Evolutionary conservation across 92 coral and sea anemone species (phyloP).

Genomic region (Zoanthus solanderi): DNA sequence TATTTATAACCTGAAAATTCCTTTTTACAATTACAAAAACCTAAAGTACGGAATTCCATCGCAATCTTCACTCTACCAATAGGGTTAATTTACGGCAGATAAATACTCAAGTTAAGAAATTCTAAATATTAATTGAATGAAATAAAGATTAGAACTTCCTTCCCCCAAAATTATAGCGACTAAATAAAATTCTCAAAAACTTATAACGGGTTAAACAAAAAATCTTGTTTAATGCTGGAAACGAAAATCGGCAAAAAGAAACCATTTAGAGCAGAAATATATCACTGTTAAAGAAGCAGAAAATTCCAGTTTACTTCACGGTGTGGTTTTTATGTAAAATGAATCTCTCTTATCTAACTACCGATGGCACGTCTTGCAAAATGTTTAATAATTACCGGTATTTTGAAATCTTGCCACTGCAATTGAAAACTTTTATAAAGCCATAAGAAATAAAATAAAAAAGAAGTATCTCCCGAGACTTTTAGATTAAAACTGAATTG

Average conservation of each 20-base stretch:
- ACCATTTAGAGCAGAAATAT: background rate
- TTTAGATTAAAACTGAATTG: background rate
- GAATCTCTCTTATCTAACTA: background rate
- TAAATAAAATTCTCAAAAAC: background rate
- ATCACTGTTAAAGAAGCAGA: background rate
- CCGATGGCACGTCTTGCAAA: background rate
- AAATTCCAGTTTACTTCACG: background rate
- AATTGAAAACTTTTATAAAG: background rate
- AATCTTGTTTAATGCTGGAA: background rate
- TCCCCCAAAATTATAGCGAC: background rate
- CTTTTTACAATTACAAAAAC: conserved; percentile 15
- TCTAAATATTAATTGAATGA: background rate
- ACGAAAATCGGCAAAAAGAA: background rate
- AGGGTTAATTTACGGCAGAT: conserved; percentile 7
- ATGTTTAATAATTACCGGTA: background rate
- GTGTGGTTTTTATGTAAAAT: background rate
- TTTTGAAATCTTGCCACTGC: background rate
- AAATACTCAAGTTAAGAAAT: background rate
- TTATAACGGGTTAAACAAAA: background rate
- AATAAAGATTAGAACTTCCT: background rate
- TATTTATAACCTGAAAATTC: background rate
- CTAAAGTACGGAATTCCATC: background rate
- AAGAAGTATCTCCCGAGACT: background rate
- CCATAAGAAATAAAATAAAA: background rate
- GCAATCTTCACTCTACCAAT: background rate